phyloP scores from a whole-genome alignment of 2,113 vertebrate species.

The Scalopus aquaticus region DNA sequence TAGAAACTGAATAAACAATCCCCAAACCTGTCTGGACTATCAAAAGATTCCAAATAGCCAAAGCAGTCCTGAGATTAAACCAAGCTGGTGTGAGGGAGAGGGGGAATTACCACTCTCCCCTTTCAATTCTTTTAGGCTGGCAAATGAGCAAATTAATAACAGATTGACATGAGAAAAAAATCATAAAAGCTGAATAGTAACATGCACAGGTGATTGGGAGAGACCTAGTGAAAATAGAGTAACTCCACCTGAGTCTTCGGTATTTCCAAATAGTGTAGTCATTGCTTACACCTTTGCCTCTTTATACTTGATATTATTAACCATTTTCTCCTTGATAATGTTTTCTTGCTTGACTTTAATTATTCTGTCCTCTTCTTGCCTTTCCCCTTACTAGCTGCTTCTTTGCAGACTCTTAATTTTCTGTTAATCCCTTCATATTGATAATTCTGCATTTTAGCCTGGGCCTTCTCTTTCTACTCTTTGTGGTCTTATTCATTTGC shows the following conservation, averaged over 20 bases:
- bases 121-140: too few relatives aligned
- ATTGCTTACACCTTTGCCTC: not conserved
- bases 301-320: not conserved
- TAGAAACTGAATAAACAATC: too few relatives aligned
- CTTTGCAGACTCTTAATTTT: not conserved
- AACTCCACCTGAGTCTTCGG: not conserved
- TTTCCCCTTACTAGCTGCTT: not conserved
- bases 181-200: too few relatives aligned
- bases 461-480: not conserved
- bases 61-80: too few relatives aligned
- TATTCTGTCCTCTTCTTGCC: not conserved
- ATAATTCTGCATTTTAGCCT: slow-evolving; percentile 6
- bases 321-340: not conserved
- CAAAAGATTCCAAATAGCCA: too few relatives aligned
- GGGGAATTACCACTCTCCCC: too few relatives aligned
- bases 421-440: not conserved
- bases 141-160: too few relatives aligned
- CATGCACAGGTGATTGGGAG: too few relatives aligned
- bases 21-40: too few relatives aligned
- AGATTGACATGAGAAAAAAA: too few relatives aligned
- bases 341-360: not conserved
- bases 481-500: not conserved
- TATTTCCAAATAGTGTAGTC: not conserved
- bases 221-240: too few relatives aligned
- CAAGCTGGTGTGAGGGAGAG: too few relatives aligned